Base-by-base conservation (phyloP, 2,888 invertebrate genomes). In the Xestia ashworthii region DNA sequence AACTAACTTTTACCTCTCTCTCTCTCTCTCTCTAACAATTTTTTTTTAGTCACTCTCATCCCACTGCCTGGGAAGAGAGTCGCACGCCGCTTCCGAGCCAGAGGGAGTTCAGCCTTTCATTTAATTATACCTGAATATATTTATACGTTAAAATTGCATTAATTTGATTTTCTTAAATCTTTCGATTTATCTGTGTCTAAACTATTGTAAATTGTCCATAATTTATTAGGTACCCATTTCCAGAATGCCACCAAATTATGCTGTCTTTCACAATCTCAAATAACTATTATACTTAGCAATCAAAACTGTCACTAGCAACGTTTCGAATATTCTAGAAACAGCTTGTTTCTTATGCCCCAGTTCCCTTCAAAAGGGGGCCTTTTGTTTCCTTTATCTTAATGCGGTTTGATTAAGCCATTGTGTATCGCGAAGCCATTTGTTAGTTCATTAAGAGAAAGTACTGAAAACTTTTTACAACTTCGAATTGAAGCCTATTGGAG, bases 321-420 rank as follows among this genome's bases (percentile, higher is more conserved):
- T 19, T 44, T 11, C n/a, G 50, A 66, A 66, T 60, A 53, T 25
- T n/a, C 22, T 14, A 11, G 5, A 32, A 79, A 46, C 53, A 71
- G 78, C 78, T 38, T 44, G 16, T 67, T 44, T 71, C 72, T 73
- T 67, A 71, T 79, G 53, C 62, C 87, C 73, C 74, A 38, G 2
- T 46, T 32, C 66, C 62, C 53, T 68, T 66, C 74, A 81, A 86
- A 90, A 90, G 86, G 91, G 48, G 92, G 91, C 90, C 94, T 92
- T 93, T 95, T 94, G 94, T 94, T 92, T 93, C 92, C 92, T 91
- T 94, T 95, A 95, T 95, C 95, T 93, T 93, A 93, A 94, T 93
- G 93, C 91, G 92, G 93, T 93, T 94, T 94, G 94, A 95, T 95
- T 93, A 94, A 95, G 93, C 91, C 92, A 94, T 94, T 94, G 94